A percentile compares a stretch with the other conserved stretches of the same genome.
Conservation (phyloP, 2,797 vertebrate genomes). For the Novumbra hubbsi region DNA sequence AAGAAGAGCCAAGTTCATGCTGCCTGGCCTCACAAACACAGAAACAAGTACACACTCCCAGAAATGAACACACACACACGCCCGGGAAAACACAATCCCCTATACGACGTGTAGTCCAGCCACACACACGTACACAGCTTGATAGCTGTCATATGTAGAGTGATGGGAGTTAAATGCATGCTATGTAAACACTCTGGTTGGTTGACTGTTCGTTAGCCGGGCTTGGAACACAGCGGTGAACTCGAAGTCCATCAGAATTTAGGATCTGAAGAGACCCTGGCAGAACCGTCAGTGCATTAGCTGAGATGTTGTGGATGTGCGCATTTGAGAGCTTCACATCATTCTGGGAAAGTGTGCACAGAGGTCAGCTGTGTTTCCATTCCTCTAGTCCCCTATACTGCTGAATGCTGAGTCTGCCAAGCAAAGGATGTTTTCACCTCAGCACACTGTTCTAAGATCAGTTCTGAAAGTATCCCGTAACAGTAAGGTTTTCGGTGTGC, state of each 20-base stretch:
- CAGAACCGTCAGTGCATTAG: constrained; percentile 35
- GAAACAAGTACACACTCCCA: constrained; percentile 15
- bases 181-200: constrained; percentile 42
- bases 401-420: neutral
- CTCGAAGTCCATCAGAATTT: constrained; percentile 11
- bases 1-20: constrained; percentile 55
- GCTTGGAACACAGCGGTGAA: too few species aligned
- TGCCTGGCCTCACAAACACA: constrained; percentile 29
- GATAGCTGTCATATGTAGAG: constrained; percentile 14
- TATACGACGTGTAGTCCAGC: constrained; percentile 33
- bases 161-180: constrained; percentile 54
- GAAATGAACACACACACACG: constrained; percentile 22
- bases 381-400: neutral
- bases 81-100: constrained; percentile 43
- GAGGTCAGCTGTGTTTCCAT: neutral
- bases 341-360: neutral
- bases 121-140: constrained; percentile 31
- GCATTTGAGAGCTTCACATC: constrained; percentile 41
- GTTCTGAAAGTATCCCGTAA: constrained; percentile 22
- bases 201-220: constrained; percentile 19
- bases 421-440: constrained; percentile 13
- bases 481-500: constrained; percentile 15
- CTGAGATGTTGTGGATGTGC: constrained; percentile 41
- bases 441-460: constrained; percentile 39
- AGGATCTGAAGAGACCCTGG: constrained; percentile 28